These are phyloP conservation scores for Acridotheres tristis DNA, from an alignment of 2,797 vertebrate genomes.

Conservation along the genomic window DNA sequence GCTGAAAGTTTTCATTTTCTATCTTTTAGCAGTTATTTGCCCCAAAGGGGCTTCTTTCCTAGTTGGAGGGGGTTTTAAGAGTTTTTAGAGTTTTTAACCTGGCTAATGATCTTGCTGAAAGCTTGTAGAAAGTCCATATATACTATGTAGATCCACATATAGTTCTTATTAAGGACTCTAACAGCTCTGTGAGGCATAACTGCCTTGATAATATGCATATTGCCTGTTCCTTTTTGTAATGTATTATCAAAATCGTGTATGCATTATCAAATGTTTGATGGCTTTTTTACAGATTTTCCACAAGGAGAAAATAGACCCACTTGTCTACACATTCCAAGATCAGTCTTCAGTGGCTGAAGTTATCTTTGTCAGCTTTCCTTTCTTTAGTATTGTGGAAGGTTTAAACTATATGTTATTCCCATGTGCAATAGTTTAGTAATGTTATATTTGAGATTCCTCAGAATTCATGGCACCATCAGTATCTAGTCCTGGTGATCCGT, in stretches of 20 bases:
- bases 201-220: not conserved
- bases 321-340: not conserved
- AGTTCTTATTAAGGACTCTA: not conserved
- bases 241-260: not conserved
- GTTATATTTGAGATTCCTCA: not conserved
- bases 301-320: not conserved
- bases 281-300: not conserved
- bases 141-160: not conserved
- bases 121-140: not conserved
- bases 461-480: not conserved
- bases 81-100: not conserved
- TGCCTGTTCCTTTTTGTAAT: not conserved
- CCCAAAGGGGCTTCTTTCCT: not conserved
- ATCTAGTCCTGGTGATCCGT: not conserved
- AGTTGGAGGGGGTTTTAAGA: not conserved
- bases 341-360: not conserved
- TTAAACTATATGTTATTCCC: not conserved
- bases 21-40: not conserved
- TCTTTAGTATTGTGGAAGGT: not conserved
- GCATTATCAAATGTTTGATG: not conserved
- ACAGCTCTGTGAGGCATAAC: not conserved
- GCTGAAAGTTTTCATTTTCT: not conserved
- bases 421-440: not conserved
- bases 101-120: not conserved
- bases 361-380: not conserved